phyloP scores from a whole-genome alignment of 2,888 invertebrate genomes.

The Lepidochrysops patricia region DNA sequence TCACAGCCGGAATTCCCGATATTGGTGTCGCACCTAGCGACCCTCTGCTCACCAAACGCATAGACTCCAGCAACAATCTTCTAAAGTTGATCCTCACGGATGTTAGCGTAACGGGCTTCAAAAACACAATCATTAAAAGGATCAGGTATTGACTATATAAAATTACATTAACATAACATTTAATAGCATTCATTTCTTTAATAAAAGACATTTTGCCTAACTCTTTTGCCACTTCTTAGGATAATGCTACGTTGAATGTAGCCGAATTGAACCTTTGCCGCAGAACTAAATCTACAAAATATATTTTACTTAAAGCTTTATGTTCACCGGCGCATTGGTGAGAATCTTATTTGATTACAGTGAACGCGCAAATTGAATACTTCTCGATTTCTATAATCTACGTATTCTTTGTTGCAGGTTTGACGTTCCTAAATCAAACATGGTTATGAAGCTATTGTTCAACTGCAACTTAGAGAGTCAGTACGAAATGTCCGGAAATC shows the following conservation, averaged over 20 bases:
- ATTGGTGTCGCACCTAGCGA: conserved; percentile 31
- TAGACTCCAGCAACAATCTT: conserved; percentile 34
- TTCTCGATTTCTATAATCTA: too few relatives aligned
- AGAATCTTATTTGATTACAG: too few relatives aligned
- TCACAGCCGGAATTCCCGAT: conserved; percentile 25
- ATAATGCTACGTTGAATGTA: neutral
- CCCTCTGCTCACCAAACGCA: conserved; percentile 32
- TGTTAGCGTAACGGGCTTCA: conserved; percentile 35
- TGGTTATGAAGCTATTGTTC: neutral
- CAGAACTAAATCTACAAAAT: too few relatives aligned
- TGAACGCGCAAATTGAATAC: too few relatives aligned
- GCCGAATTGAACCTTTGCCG: neutral
- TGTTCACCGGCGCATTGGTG: too few relatives aligned
- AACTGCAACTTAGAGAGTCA: conserved; percentile 25
- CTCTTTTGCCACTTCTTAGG: neutral
- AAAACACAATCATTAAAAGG: conserved; percentile 35
- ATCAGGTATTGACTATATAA: conserved; percentile 34
- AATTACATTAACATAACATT: neutral
- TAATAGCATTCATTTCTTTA: too few relatives aligned
- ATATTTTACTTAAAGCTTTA: too few relatives aligned
- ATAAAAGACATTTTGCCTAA: too few relatives aligned
- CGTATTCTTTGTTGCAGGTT: neutral
- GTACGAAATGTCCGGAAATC: conserved; percentile 38
- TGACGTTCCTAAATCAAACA: neutral
- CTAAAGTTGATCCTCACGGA: conserved; percentile 36